Evolutionary conservation across 2,797 vertebrate species (phyloP).

Genomic region (Xiphorhynchus erythropygius): DNA sequence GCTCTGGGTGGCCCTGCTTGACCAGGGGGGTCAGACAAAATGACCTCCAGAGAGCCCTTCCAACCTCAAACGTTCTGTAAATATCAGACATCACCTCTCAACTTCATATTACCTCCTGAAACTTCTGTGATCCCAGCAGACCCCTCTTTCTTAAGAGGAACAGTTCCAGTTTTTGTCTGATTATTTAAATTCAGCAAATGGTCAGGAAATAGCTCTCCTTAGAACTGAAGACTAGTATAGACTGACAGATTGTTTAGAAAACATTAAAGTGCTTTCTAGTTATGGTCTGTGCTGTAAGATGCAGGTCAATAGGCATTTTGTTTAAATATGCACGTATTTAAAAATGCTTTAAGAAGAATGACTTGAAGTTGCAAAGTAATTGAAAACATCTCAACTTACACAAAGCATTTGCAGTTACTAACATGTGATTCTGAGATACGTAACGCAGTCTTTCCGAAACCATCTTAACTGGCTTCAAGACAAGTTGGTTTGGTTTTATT

Average conservation of each 20-base stretch:
- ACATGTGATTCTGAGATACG: neutral
- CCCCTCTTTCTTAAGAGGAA: neutral
- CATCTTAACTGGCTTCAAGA: neutral
- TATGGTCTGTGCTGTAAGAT: neutral
- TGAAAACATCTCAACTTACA: neutral
- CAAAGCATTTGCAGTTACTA: neutral
- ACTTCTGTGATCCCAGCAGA: neutral
- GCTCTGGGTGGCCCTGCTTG: neutral
- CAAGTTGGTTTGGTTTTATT: neutral
- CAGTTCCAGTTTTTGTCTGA: neutral
- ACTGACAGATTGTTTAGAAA: neutral
- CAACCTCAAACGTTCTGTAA: neutral
- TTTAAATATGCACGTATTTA: neutral
- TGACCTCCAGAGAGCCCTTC: neutral
- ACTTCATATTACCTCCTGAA: neutral
- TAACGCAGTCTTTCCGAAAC: neutral
- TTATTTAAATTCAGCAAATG: neutral
- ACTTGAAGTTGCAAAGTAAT: neutral
- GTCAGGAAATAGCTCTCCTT: neutral
- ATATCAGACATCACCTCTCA: neutral
- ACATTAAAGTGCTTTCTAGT: neutral
- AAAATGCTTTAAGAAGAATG: neutral
- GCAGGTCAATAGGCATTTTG: neutral
- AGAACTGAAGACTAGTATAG: neutral
- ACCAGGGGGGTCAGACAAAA: neutral